Conservation (phyloP, 2,797 vertebrate species). For the Pseudochirops corinnae region DNA sequence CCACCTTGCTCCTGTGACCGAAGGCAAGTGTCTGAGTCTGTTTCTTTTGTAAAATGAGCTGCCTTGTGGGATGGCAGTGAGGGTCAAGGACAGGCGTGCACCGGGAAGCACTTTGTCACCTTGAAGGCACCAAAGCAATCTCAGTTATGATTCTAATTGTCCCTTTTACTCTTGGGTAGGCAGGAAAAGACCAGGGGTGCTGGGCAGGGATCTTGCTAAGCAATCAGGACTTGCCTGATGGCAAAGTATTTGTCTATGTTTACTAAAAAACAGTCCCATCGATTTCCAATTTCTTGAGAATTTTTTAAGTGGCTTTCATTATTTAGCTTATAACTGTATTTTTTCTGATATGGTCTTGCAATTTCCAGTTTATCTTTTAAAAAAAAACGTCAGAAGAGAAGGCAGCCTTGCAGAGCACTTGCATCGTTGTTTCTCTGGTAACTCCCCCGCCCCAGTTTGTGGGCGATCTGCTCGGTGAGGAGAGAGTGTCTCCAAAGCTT, state of each 20-base stretch:
- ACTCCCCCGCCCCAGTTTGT: background rate
- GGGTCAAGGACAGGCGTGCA: background rate
- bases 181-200: background rate
- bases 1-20: no score
- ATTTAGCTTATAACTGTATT: background rate
- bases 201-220: background rate
- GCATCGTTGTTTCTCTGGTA: background rate
- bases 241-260: background rate
- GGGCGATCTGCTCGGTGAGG: constrained; percentile 10
- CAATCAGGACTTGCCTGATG: background rate
- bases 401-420: background rate
- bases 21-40: background rate
- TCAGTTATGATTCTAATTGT: background rate
- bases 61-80: background rate
- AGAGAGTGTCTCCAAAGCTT: constrained; percentile 41
- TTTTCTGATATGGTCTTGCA: background rate
- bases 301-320: background rate
- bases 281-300: background rate
- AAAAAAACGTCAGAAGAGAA: background rate
- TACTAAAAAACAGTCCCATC: background rate
- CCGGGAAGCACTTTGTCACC: background rate
- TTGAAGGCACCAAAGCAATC: background rate
- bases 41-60: background rate
- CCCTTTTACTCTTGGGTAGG: background rate
- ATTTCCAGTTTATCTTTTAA: background rate